phyloP scores from a whole-genome alignment of 2,113 vertebrate genomes.

The Ictalurus punctatus region DNA sequence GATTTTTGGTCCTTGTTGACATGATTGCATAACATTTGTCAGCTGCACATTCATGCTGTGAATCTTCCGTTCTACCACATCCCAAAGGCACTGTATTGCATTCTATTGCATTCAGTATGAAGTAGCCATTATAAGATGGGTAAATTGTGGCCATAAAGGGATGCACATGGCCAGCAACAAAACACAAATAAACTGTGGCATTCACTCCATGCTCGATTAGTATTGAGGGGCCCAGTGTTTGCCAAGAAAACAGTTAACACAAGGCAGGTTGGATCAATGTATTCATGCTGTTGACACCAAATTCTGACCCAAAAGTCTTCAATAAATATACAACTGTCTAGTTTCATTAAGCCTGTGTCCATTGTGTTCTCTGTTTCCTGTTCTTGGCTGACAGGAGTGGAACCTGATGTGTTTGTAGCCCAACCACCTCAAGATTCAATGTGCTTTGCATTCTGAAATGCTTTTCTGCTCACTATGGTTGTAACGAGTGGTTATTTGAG shows the following conservation, averaged over 20 bases:
- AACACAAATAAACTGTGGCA: neutral
- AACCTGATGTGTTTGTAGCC: neutral
- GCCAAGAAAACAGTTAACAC: neutral
- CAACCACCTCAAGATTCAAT: neutral
- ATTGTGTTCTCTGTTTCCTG: neutral
- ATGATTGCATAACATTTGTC: constrained; percentile 11
- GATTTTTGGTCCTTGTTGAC: neutral
- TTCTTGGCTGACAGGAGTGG: neutral
- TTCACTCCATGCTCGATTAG: neutral
- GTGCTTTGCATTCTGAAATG: neutral
- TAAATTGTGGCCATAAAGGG: neutral
- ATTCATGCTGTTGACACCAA: neutral
- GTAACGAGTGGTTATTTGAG: neutral
- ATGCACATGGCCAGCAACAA: neutral
- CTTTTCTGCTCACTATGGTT: neutral
- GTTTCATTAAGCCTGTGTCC: neutral
- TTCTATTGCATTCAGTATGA: neutral
- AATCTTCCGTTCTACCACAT: neutral
- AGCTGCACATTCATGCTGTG: constrained; percentile 21
- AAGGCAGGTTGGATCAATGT: neutral
- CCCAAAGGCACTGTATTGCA: neutral
- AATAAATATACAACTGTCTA: neutral
- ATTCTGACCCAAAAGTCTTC: neutral
- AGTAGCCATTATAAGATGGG: neutral
- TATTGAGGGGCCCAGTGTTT: neutral